Conservation (phyloP, 92 coral and sea anemone species). For the Epizoanthus ramosus region DNA sequence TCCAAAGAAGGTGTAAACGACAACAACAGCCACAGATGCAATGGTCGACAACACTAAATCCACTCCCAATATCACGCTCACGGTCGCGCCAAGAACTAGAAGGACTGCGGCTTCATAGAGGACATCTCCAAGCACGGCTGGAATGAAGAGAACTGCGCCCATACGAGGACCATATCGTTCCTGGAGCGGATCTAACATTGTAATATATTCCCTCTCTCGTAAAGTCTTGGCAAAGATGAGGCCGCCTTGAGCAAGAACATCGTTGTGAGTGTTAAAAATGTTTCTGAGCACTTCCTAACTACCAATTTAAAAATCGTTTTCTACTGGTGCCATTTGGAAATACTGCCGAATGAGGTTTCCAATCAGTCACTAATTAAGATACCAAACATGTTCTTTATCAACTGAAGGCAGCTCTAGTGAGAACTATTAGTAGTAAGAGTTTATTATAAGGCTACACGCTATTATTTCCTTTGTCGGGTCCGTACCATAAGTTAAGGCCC, state of each 20-base stretch:
- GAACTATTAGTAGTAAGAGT: no score
- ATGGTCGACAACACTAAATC: conserved; percentile 36
- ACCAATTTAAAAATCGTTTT: no score
- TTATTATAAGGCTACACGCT: no score
- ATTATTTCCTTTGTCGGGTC: no score
- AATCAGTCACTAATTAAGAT: no score
- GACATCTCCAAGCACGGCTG: conserved; percentile 18
- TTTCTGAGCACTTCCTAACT: not conserved
- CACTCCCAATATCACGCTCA: conserved; percentile 50
- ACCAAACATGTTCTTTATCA: no score
- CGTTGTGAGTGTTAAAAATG: not conserved
- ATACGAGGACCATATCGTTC: conserved; percentile 42
- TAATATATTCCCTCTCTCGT: conserved; percentile 39
- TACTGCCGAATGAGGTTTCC: no score
- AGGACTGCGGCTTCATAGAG: conserved; percentile 51
- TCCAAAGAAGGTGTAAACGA: conserved; percentile 48
- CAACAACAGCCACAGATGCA: conserved; percentile 47
- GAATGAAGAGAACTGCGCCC: conserved; percentile 37
- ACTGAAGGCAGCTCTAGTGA: no score
- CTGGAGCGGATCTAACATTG: conserved; percentile 52
- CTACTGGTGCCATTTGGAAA: not conserved
- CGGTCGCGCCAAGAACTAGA: conserved; percentile 49
- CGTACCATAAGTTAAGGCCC: no score
- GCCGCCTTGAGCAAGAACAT: conserved; percentile 26
- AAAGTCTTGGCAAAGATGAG: conserved; percentile 46